These are phyloP conservation scores for Drosophila cognata DNA, from an alignment of 2,888 invertebrate genomes.

Conservation along the genomic window DNA sequence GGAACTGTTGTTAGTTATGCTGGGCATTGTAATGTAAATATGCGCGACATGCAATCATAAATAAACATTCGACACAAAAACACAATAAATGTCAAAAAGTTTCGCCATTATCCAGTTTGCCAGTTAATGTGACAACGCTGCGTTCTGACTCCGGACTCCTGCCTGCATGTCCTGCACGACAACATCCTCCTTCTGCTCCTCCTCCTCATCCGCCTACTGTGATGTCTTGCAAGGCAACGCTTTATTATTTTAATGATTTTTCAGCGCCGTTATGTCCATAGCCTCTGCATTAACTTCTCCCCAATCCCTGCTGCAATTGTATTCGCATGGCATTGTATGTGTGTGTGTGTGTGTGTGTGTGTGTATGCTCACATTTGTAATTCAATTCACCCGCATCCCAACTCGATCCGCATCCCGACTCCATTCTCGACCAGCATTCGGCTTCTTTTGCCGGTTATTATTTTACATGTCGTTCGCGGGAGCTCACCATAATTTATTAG, in stretches of 20 bases:
- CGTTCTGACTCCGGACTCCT: slow-evolving; percentile 24
- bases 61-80: slow-evolving; percentile 83
- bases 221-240: slow-evolving; percentile 55
- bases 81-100: slow-evolving; percentile 82
- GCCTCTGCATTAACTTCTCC: slow-evolving; percentile 12
- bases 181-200: slow-evolving; percentile 28
- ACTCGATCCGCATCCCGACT: slow-evolving; percentile 11
- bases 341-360: background rate
- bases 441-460: slow-evolving; percentile 63
- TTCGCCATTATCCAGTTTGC: slow-evolving; percentile 77
- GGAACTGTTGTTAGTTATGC: slow-evolving; percentile 73
- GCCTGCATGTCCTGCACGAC: slow-evolving; percentile 15
- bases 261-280: slow-evolving; percentile 60
- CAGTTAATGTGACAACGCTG: slow-evolving; percentile 70
- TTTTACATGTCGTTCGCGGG: slow-evolving; percentile 78
- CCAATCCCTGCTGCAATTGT: slow-evolving; percentile 26
- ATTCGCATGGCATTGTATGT: slow-evolving; percentile 33
- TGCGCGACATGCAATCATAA: slow-evolving; percentile 74
- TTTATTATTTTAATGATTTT: slow-evolving; percentile 78
- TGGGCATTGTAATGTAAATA: slow-evolving; percentile 80
- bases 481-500: slow-evolving; percentile 80
- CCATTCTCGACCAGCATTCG: slow-evolving; percentile 26
- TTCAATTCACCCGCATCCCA: slow-evolving; percentile 65
- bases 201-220: background rate
- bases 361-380: slow-evolving; percentile 75